Evolutionary conservation across 1,140 invertebrate species (phyloP), one percentile per base, ranked within the genome.

Genomic region (Drosophila kepulauana): DNA sequence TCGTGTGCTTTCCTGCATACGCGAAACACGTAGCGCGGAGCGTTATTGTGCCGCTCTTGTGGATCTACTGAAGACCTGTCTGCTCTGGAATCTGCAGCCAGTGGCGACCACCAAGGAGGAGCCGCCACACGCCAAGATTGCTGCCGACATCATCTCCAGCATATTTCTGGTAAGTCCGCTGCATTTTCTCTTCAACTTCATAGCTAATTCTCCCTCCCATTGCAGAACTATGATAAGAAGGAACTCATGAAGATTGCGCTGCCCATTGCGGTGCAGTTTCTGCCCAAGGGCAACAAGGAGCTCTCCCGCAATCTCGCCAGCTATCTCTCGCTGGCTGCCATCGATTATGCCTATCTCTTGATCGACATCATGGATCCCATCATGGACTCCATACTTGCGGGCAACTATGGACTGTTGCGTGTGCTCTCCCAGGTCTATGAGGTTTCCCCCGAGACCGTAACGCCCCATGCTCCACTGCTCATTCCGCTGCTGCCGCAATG

Each of bases 81-180:
- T 98, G 38, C 95, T 96, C 89, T 97, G 98, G 93, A 97, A 97
- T 92, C 94, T 99, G 66, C 96, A 97, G 92, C 96, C 97, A 1
- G 87, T 94, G 5, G 94, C 95, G n/a, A 93, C 94, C 48, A 93
- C 94, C 49, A 96, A 97, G 93, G 96, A 97, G 88, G 97, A 98
- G 93, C 97, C 98, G 8, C 97, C 98, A 5, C 98, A 99, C 95
- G 97, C 97, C 15, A 99, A 99, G 94, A 98, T 99, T 85, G 97
- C 97, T 5, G 97, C 97, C 51, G 98, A 99, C 94, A 95, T 99
- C 56, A 96, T 99, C 81, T 98, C 97, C 57, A 98, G 97, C 93
- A 96, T 99, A 92, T 98, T 99, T 93, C 93, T 98, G 94, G 97
- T 98, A 93, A 94, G 93, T 38, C 8, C 20, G 20, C 20, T 25